Percentiles rank a stretch among this genome's conserved stretches.
Evolutionary conservation across 2,888 invertebrate species (phyloP).

Genomic region (Lasioglossum vierecki): DNA sequence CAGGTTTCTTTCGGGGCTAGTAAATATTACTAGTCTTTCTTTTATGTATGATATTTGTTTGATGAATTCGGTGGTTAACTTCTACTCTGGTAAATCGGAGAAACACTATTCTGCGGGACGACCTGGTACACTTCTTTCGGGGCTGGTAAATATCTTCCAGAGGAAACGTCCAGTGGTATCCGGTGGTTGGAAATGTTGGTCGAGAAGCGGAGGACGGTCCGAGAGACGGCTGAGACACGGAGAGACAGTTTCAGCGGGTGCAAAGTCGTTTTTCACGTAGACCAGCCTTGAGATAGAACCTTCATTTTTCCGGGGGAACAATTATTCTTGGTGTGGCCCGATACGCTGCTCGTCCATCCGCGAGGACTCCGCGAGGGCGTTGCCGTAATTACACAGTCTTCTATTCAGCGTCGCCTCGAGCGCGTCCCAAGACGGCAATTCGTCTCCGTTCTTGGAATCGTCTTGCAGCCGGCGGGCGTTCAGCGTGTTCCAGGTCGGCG

Average conservation of each 20-base stretch:
- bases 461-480: conserved; percentile 63
- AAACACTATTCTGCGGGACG: too few relatives aligned
- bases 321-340: conserved; percentile 28
- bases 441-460: conserved; percentile 64
- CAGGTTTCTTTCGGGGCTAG: too few relatives aligned
- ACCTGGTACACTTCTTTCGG: background rate
- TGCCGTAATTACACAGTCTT: conserved; percentile 73
- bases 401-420: conserved; percentile 76
- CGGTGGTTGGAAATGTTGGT: background rate
- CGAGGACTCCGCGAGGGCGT: conserved; percentile 60
- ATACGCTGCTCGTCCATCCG: conserved; percentile 66
- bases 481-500: conserved; percentile 71
- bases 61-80: too few relatives aligned
- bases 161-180: conserved; percentile 28
- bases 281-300: conserved; percentile 25
- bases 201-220: background rate
- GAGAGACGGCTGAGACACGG: background rate
- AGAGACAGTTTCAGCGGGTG: background rate
- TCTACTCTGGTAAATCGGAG: too few relatives aligned
- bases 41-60: too few relatives aligned
- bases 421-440: conserved; percentile 77
- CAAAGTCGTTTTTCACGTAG: background rate
- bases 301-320: conserved; percentile 43
- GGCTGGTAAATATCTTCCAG: conserved; percentile 20
- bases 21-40: too few relatives aligned